A percentile compares a stretch with the other conserved stretches of the same genome.
Evolutionary conservation across 2,797 vertebrate genomes (phyloP).

Genomic region (Rhinoraja longicauda): DNA sequence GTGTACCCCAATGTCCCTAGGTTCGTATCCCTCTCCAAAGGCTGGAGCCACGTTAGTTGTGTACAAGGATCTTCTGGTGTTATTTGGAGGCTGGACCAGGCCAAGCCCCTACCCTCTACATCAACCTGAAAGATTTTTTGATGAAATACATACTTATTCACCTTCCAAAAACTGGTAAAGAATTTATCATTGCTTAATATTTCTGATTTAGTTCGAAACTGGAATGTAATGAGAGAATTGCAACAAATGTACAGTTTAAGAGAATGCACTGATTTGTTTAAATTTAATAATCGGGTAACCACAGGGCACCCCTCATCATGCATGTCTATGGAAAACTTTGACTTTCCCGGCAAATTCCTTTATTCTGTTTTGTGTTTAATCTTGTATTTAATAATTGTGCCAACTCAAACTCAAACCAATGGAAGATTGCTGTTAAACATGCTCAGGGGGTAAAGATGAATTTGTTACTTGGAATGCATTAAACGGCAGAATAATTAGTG

Average conservation of each 20-base stretch:
- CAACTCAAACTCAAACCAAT: background rate
- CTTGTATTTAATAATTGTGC: background rate
- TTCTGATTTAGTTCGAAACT: background rate
- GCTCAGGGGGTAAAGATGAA: background rate
- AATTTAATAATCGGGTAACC: background rate
- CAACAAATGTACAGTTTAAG: background rate
- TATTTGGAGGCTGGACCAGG: constrained; percentile 95
- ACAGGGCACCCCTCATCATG: background rate
- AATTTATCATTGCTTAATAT: background rate
- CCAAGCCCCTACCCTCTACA: constrained; percentile 95
- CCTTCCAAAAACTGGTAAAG: constrained; percentile 97
- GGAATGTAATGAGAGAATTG: background rate
- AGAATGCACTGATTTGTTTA: background rate
- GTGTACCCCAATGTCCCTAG: constrained; percentile 54
- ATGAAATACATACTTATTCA: constrained; percentile 96
- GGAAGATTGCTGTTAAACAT: background rate
- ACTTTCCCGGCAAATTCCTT: background rate
- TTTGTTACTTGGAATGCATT: background rate
- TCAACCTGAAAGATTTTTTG: constrained; percentile 94
- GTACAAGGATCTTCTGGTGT: constrained; percentile 88
- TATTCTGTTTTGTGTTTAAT: background rate
- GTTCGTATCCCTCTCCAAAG: constrained; percentile 95
- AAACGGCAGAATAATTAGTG: background rate
- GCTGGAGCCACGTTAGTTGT: constrained; percentile 93
- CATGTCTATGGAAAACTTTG: background rate